Evolutionary conservation across 2,888 invertebrate species (phyloP).

Genomic region (Hesperia comma): DNA sequence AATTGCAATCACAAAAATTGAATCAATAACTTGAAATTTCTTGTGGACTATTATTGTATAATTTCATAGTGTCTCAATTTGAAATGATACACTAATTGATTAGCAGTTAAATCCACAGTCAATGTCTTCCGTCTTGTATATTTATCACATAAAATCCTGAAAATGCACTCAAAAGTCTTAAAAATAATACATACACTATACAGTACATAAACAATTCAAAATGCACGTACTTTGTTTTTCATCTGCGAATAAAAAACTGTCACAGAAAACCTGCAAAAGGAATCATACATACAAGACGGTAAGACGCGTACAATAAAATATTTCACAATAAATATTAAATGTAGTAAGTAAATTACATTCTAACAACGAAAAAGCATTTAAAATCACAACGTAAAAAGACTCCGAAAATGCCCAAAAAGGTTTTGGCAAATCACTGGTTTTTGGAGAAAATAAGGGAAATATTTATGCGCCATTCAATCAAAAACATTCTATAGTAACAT

Average conservation of each 20-base stretch:
- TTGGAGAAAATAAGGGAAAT: background rate
- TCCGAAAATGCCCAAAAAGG: conserved; percentile 22
- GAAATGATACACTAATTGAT: background rate
- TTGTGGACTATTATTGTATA: too few species aligned
- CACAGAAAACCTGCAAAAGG: background rate
- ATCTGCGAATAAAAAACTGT: background rate
- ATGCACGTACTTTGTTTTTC: background rate
- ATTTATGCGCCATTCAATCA: conserved; percentile 15
- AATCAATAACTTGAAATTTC: background rate
- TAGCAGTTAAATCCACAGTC: conserved; percentile 12
- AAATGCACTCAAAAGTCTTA: background rate
- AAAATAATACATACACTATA: background rate
- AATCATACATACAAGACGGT: conserved; percentile 10
- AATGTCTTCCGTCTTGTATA: conserved; percentile 13
- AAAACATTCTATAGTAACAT: conserved; percentile 20
- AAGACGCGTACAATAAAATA: conserved; percentile 7
- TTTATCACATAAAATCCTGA: background rate
- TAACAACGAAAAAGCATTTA: conserved; percentile 33
- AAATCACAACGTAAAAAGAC: conserved; percentile 27
- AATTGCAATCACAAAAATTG: too few species aligned
- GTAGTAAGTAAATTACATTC: conserved; percentile 29
- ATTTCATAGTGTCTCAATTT: too few species aligned
- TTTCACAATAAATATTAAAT: conserved; percentile 27
- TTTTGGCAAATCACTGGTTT: conserved; percentile 43
- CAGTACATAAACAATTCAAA: background rate